Base-by-base conservation (phyloP, 2,888 invertebrate species). In the Tryphoninae sp. region DNA sequence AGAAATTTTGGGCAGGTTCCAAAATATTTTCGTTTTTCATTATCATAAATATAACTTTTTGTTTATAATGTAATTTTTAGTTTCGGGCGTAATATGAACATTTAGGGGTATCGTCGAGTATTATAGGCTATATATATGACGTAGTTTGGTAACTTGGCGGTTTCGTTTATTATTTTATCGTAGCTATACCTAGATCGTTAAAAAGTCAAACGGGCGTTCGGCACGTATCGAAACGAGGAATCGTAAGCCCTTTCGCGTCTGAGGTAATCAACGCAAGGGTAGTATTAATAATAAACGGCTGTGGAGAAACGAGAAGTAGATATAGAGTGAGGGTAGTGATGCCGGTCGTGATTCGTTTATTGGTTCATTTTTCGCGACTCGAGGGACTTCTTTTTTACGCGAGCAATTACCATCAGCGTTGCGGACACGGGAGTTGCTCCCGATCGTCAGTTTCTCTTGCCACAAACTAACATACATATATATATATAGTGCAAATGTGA, bases 341-440 rank as follows among this genome's bases (percentile, higher is more conserved):
- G 40, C 75, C 51, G 49, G 53, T 72, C 74, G 82, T 76, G 79
- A 82, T 82, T 79, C 82, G 82, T 82, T 82, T 82, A 82, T 82
- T 82, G 76, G 82, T 67, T 72, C 75, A 82, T 79, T 81, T 76
- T 82, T 82, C 76, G 62, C 45, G 62, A 68, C 81, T 78, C 79
- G 72, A 19, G 79, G 62, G 76, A 76, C 53, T 71, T 59, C 75
- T 76, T 76, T 82, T 79, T 79, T 79, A 82, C 79, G 76, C 73
- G 72, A 82, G 82, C 82, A 82, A 82, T 82, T 79, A 82, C 79
- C 82, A 82, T 82, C 82, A 76, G 72, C 69, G 69, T 53, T 62
- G 77, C 45, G 55, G 71, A 82, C 76, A 58, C 79, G 75, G 72
- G 59, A 51, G 40, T 62, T 33, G 33, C 33, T 59, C 9, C 40